A percentile compares a stretch with the other conserved stretches of the same genome.
Evolutionary conservation across 1,140 invertebrate species (phyloP).

Genomic region (Mercenaria mercenaria): DNA sequence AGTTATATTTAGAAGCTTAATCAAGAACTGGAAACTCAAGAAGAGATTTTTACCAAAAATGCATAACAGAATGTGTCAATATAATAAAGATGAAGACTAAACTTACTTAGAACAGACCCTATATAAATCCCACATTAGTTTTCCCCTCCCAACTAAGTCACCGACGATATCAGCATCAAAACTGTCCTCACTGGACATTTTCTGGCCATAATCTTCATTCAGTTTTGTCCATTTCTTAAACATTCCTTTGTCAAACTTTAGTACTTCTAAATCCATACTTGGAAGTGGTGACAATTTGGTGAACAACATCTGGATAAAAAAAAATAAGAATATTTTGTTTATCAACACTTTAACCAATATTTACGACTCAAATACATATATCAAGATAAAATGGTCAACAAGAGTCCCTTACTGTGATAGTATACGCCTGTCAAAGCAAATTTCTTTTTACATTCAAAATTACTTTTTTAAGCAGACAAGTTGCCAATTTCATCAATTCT

Average conservation of each 20-base stretch:
- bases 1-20: too few relatives aligned
- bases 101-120: background rate
- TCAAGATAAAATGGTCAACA: background rate
- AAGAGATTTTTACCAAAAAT: too few relatives aligned
- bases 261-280: background rate
- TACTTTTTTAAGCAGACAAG: too few relatives aligned
- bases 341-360: background rate
- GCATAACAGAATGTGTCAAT: too few relatives aligned
- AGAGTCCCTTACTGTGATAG: background rate
- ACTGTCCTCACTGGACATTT: background rate
- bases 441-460: too few relatives aligned
- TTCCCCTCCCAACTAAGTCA: background rate
- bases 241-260: background rate
- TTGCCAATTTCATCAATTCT: too few relatives aligned
- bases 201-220: slow-evolving; percentile 16
- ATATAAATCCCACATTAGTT: slow-evolving; percentile 19
- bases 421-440: too few relatives aligned
- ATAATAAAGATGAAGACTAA: too few relatives aligned
- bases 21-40: too few relatives aligned
- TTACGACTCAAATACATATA: background rate
- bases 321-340: background rate
- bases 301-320: background rate
- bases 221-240: slow-evolving; percentile 35
- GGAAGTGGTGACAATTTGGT: background rate
- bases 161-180: background rate